Evolutionary conservation across 2,113 vertebrate genomes (phyloP), one percentile per base, ranked within the genome.

Genomic region (Bucco capensis): DNA sequence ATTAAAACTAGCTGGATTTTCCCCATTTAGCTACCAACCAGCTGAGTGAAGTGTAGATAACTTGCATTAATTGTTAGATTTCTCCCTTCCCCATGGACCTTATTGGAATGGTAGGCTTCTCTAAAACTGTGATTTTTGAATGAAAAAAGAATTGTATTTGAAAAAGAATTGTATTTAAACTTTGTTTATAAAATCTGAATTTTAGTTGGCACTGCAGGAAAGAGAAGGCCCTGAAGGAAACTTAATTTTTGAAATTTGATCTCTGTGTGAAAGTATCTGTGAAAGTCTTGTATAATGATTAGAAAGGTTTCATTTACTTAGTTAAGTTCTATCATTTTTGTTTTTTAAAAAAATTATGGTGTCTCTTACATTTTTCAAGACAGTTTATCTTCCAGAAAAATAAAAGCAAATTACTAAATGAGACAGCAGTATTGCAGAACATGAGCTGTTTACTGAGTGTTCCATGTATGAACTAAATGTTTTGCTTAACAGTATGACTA

Each of bases 231-330:
- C 31, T 76, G 46, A 93, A 94, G 74, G 53, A 90, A 93, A 86
- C 30, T 31, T 70, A 38, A 33, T 27, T 92, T 83, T 93, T 50
- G 93, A 95, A 93, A 96, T 44, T 5, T 58, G 86, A 91, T 93
- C 88, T 86, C 71, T 94, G 62, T 95, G 90, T 92, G 94, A 95
- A 92, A 84, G 54, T 76, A 19, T 44, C 64, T 81, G 19, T 78
- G 58, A 19, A 86, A 57, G 65, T 78, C 49, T 46, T 33, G 19
- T 90, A 22, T 64, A 71, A 88, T 56, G 62, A 89, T 69, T 60
- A 77, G 37, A 89, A 92, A 64, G 19, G 14, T 47, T 94, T 90
- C 8, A 31, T 75, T 33, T 46, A 61, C 23, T 14, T 60, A 47
- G 35, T 35, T 51, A 75, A 64, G 11, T 51, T 92, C 37, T 42